These are phyloP conservation scores for Rugalucina vietnamica DNA, from an alignment of 2,888 invertebrate genomes.

Conservation along the genomic window DNA sequence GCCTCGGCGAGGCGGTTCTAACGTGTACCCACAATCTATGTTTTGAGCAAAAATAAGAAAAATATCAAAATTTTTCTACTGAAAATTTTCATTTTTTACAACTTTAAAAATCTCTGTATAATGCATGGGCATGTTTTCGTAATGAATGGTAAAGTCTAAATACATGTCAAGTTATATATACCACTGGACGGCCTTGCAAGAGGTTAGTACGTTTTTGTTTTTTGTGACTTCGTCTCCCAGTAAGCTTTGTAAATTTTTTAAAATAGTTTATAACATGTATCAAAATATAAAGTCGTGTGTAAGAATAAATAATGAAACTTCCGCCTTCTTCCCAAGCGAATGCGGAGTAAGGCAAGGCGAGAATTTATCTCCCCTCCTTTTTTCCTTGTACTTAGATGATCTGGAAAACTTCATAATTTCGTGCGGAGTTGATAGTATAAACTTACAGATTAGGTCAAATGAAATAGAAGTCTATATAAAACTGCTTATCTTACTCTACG, in stretches of 20 bases:
- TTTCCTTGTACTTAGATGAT: constrained; percentile 11
- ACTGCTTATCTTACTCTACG: constrained; percentile 33
- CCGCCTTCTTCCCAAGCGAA: neutral
- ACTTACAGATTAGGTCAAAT: neutral
- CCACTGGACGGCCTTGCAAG: no score
- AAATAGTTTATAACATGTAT: neutral
- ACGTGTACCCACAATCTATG: no score
- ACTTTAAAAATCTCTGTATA: no score
- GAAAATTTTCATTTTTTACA: no score
- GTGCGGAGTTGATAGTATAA: neutral
- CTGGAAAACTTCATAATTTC: neutral
- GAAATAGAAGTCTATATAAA: neutral
- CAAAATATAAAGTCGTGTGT: constrained; percentile 19
- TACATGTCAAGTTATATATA: no score
- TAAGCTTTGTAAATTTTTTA: neutral
- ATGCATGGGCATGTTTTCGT: no score
- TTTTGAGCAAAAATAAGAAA: no score
- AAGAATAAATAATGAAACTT: neutral
- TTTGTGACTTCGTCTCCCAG: no score
- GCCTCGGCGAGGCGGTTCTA: no score
- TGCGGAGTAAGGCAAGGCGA: constrained; percentile 14
- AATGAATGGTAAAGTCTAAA: no score
- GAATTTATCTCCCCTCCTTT: constrained; percentile 10
- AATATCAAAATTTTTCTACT: no score
- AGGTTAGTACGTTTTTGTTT: no score